A percentile compares a stretch with the other conserved stretches of the same genome.
These are phyloP conservation scores for Clinocottus analis DNA, from an alignment of 2,113 vertebrate genomes.

Conservation along the genomic window DNA sequence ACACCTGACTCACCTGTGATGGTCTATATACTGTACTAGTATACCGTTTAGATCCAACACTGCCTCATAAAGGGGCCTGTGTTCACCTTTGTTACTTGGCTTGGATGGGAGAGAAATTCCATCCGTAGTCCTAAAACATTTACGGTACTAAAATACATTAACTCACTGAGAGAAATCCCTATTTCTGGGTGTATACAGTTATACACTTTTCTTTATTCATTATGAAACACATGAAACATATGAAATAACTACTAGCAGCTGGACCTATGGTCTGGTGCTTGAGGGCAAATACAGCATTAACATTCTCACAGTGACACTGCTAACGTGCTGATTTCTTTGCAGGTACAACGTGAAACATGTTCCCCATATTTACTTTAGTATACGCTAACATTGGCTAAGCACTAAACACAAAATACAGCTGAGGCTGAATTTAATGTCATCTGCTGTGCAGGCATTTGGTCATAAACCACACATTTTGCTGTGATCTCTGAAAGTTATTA, in stretches of 20 bases:
- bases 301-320: neutral
- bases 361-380: neutral
- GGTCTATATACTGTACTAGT: neutral
- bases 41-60: neutral
- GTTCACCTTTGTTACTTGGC: neutral
- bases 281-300: neutral
- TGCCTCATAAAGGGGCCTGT: neutral
- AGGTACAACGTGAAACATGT: neutral
- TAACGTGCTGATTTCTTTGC: neutral
- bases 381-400: neutral
- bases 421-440: neutral
- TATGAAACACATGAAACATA: neutral
- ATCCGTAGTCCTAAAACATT: neutral
- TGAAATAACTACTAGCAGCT: neutral
- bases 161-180: conserved; percentile 1
- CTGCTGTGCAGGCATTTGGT: neutral
- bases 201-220: neutral
- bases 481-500: neutral
- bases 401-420: neutral
- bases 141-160: too few species aligned
- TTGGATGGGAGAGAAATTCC: neutral
- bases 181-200: neutral
- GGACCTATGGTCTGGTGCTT: neutral
- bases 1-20: conserved; percentile 16
- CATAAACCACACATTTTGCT: neutral